phyloP scores from a whole-genome alignment of 2,888 invertebrate species.

The Bimastos eiseni region DNA sequence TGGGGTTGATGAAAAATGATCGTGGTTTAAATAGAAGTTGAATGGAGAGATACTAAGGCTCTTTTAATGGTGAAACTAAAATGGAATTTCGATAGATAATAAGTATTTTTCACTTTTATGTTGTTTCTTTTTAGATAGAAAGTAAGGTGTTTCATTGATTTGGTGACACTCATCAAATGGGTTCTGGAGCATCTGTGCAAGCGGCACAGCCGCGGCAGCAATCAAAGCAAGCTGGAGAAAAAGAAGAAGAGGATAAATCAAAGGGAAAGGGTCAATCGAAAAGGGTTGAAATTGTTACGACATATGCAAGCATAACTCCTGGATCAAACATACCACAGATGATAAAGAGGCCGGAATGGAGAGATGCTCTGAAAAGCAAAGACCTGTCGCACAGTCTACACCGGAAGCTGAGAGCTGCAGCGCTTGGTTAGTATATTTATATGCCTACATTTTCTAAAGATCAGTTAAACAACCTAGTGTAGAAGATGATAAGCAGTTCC shows the following conservation, averaged over 20 bases:
- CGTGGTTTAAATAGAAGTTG: too few relatives aligned
- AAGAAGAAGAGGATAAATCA: neutral
- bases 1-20: too few relatives aligned
- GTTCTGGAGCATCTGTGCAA: conserved; percentile 34
- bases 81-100: neutral
- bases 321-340: neutral
- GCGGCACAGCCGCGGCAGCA: conserved; percentile 20
- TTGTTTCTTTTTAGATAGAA: neutral
- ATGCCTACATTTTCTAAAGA: too few relatives aligned
- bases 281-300: conserved; percentile 23
- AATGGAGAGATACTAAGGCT: too few relatives aligned
- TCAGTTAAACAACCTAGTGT: too few relatives aligned
- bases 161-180: conserved; percentile 28
- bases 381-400: conserved; percentile 31
- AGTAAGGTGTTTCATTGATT: neutral
- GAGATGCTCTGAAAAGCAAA: conserved; percentile 46
- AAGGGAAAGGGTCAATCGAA: neutral
- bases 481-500: too few relatives aligned
- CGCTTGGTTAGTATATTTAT: conserved; percentile 40
- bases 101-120: neutral
- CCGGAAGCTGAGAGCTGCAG: conserved; percentile 44
- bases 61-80: neutral
- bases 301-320: neutral
- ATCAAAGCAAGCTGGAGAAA: neutral
- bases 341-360: conserved; percentile 33